Evolutionary conservation across 2,888 invertebrate species (phyloP), one percentile per base, ranked within the genome.

Genomic region (Alloscopus bannaensis): DNA sequence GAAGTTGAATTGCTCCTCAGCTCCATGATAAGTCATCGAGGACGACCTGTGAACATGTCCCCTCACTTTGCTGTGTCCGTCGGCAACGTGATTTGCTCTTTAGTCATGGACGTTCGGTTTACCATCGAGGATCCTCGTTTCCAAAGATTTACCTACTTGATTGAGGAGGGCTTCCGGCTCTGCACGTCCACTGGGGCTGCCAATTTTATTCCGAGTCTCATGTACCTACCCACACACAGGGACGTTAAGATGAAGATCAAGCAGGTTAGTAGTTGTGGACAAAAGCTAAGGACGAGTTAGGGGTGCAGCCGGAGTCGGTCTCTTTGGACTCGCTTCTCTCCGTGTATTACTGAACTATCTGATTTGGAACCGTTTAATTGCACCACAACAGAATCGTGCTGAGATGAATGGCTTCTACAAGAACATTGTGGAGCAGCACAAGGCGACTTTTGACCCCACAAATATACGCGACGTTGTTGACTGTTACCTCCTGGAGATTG

Each of bases 61-160:
- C 92, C 93, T 8, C 90, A 92, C 22, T 91, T 97, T 66, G 93
- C 95, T 47, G 91, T 95, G 84, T 93, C 94, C 31, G 93, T 96
- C 84, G 95, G 94, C 87, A 97, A 97, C 89, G 95, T 97, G 3
- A 96, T 97, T 85, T 96, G 96, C 88, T 94, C 94, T 82, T 92
- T 96, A 86, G 92, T 96, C 87, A 96, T 97, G 96, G 94, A 95
- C 36, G 93, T 94, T 3, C 91, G 95, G 50, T 97, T 96, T 88
- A 91, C 92, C 73, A 92, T 93, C 84, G 93, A 94, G 66, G 95
- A 96, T 87, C 89, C 89, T 3, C 91, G 93, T 68, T 96, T 96
- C 89, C 90, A 91, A 66, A 91, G 94, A 72, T 94, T 96, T 87
- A 95, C 95, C 91, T 90, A 91, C 83, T 90, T 96, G n/a, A 95